Evolutionary conservation across 2,888 invertebrate genomes (phyloP).

Genomic region (Xiphydria camelus): DNA sequence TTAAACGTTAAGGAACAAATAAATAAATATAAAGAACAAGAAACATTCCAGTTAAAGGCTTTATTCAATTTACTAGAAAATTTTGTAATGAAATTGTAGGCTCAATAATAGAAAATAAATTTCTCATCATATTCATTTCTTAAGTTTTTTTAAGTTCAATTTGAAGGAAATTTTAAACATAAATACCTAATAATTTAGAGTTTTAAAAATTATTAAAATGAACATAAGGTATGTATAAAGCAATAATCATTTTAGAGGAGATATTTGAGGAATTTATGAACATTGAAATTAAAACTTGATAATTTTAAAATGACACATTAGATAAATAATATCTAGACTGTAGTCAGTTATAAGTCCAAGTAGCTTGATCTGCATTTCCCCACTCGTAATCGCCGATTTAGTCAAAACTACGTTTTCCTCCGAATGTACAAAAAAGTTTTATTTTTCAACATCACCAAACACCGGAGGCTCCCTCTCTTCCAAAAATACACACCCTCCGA

Average conservation of each 20-base stretch:
- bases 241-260: conserved; percentile 63
- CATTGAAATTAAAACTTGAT: conserved; percentile 59
- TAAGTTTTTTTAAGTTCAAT: conserved; percentile 49
- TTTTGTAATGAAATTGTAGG: conserved; percentile 60
- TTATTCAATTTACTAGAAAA: conserved; percentile 66
- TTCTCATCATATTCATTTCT: conserved; percentile 68
- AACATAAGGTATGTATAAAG: conserved; percentile 54
- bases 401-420: no score
- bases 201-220: conserved; percentile 31
- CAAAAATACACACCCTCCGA: no score
- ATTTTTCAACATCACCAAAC: no score
- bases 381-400: no score
- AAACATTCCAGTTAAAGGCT: conserved; percentile 61
- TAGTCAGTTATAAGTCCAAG: no score
- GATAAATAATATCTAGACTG: no score
- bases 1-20: conserved; percentile 61
- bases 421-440: no score
- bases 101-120: conserved; percentile 71
- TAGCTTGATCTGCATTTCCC: no score
- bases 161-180: conserved; percentile 35
- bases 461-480: no score
- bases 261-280: conserved; percentile 73
- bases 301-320: conserved; percentile 27
- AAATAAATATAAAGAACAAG: conserved; percentile 63
- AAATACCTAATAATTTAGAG: conserved; percentile 60